A percentile compares a stretch with the other conserved stretches of the same genome.
These are phyloP conservation scores for Uromys caudimaculatus DNA, from an alignment of 2,797 vertebrate species.

Conservation along the genomic window DNA sequence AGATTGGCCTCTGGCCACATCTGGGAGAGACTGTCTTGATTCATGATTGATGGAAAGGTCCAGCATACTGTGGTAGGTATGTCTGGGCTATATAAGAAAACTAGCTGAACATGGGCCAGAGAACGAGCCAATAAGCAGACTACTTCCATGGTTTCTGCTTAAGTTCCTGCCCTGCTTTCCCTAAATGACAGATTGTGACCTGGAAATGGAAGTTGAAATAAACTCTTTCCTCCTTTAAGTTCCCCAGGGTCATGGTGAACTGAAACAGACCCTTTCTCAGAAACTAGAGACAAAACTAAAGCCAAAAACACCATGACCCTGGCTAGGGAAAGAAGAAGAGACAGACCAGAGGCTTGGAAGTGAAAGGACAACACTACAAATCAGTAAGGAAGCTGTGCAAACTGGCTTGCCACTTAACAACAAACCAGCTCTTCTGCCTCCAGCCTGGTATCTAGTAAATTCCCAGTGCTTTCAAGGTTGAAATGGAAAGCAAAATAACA, in stretches of 20 bases:
- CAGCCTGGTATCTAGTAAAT: neutral
- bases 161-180: neutral
- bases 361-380: neutral
- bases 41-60: neutral
- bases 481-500: neutral
- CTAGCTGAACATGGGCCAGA: neutral
- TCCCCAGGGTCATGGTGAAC: neutral
- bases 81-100: neutral
- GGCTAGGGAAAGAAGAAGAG: neutral
- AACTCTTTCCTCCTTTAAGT: neutral
- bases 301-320: neutral
- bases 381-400: neutral
- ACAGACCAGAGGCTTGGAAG: neutral
- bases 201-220: neutral
- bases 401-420: neutral
- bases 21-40: neutral
- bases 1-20: neutral
- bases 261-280: neutral
- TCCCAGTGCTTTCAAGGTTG: neutral
- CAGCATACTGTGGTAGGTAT: neutral
- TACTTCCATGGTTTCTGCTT: neutral
- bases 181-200: neutral
- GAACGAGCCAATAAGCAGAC: neutral
- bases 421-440: neutral
- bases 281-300: neutral